Evolutionary conservation across 92 coral and sea anemone genomes (phyloP).

Genomic region (Epizoanthus stellaris): DNA sequence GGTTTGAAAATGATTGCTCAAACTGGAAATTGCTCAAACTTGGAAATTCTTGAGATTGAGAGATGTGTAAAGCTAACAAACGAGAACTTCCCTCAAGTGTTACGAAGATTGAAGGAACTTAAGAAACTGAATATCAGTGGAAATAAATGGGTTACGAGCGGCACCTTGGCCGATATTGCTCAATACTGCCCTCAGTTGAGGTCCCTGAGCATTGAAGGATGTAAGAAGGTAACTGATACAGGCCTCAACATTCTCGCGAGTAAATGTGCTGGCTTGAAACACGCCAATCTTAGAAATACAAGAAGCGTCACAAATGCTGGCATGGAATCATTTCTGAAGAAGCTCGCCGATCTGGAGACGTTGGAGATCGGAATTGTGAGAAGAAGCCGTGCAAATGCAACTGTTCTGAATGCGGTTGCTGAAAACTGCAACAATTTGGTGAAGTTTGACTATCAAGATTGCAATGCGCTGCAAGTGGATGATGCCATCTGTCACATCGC

Average conservation of each 20-base stretch:
- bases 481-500: constrained; percentile 70
- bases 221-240: constrained; percentile 72
- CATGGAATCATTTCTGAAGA: constrained; percentile 64
- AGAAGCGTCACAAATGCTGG: constrained; percentile 72
- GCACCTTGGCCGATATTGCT: constrained; percentile 56
- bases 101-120: constrained; percentile 56
- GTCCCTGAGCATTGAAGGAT: constrained; percentile 74
- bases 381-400: constrained; percentile 67
- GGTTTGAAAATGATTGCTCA: constrained; percentile 72
- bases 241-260: constrained; percentile 65
- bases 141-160: constrained; percentile 60
- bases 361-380: constrained; percentile 78
- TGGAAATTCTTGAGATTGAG: constrained; percentile 70
- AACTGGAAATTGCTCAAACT: constrained; percentile 52
- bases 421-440: constrained; percentile 61
- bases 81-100: constrained; percentile 60
- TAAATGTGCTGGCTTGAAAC: constrained; percentile 48
- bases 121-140: constrained; percentile 65
- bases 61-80: constrained; percentile 61
- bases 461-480: constrained; percentile 43
- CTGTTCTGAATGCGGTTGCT: constrained; percentile 59
- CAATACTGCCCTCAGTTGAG: constrained; percentile 53
- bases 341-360: constrained; percentile 53
- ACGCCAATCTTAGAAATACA: constrained; percentile 73
- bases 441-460: constrained; percentile 61